Evolutionary conservation across 2,797 vertebrate species (phyloP), one percentile per base, ranked within the genome.

Genomic region (Pipistrellus nathusii): DNA sequence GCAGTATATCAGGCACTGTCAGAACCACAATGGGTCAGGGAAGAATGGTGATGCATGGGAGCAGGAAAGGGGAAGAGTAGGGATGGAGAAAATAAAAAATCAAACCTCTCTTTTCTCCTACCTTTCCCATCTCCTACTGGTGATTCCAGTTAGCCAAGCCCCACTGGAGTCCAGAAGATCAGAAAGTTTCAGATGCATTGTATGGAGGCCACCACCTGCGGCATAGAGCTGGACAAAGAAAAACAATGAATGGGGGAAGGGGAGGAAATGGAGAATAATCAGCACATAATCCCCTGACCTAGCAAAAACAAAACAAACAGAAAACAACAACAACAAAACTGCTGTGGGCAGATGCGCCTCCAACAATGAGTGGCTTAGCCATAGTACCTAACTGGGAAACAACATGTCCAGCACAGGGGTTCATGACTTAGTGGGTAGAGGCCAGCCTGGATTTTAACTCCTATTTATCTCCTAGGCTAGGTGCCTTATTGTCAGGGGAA

Each of bases 371-470:
- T 55, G 46, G 12, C 30, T 86, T 72, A 59, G 25, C 35, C 27
- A 68, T 59, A 13, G 12, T 55, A 20, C 23, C 2, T 38, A 4
- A 4, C 5, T 53, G 48, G 17, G 44, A 14, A 86, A 92, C 55
- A 57, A 15, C 5, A 18, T 35, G 32, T 8, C 27, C 41, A 85
- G 3, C 41, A 51, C 64, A 44, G 35, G 35, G 53, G 17, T 23
- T 2, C 12, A 3, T n/a, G 20, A 35, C 23, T 62, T 25, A 6
- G 8, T 41, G 12, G 66, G n/a, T 32, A 14, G 25, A 73, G 44
- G 69, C 8, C 8, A 85, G 32, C 23, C 81, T 95, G 38, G 15
- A 15, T 90, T 87, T 88, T 41, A 96, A 25, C 68, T 46, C 46
- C 25, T 14, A 10, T 12, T 85, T 38, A 66, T 9, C 4, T 48